Evolutionary conservation across 2,888 invertebrate species (phyloP).

Genomic region (Drosophila eohydei): DNA sequence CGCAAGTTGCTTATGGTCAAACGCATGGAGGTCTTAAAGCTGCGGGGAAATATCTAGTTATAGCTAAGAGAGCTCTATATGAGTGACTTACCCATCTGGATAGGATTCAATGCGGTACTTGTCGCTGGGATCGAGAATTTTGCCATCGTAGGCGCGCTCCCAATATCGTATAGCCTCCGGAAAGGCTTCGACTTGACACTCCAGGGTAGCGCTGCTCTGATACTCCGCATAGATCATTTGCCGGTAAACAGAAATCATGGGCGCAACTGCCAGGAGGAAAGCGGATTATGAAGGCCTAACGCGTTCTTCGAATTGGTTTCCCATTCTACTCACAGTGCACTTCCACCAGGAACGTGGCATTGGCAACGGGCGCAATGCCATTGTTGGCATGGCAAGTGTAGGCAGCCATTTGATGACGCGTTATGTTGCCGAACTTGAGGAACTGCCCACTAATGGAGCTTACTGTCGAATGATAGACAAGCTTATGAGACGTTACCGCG

Average conservation of each 20-base stretch:
- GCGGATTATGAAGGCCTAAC: neutral
- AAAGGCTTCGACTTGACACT: conserved; percentile 95
- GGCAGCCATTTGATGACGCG: conserved; percentile 90
- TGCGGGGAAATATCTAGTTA: conserved; percentile 21
- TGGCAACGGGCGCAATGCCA: conserved; percentile 93
- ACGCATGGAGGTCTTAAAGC: conserved; percentile 90
- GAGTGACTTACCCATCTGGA: conserved; percentile 84
- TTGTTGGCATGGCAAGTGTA: conserved; percentile 92
- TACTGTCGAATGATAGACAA: conserved; percentile 85
- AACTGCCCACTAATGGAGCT: conserved; percentile 91
- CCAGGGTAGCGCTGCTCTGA: conserved; percentile 89
- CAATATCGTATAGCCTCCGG: conserved; percentile 94
- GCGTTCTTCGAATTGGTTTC: too few species aligned
- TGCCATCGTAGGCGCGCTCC: conserved; percentile 90
- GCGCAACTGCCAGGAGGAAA: conserved; percentile 88
- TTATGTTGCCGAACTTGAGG: conserved; percentile 91
- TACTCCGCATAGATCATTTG: conserved; percentile 90
- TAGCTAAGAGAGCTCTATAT: neutral
- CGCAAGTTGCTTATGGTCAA: conserved; percentile 90
- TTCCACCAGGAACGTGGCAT: conserved; percentile 92
- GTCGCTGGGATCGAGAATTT: conserved; percentile 88
- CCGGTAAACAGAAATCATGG: conserved; percentile 92
- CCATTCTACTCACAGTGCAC: conserved; percentile 92
- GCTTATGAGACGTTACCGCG: neutral
- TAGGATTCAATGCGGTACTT: conserved; percentile 88